Percentiles rank a stretch among this genome's conserved stretches.
Conservation (phyloP, 2,113 vertebrate genomes). For the Myrmecobius fasciatus region DNA sequence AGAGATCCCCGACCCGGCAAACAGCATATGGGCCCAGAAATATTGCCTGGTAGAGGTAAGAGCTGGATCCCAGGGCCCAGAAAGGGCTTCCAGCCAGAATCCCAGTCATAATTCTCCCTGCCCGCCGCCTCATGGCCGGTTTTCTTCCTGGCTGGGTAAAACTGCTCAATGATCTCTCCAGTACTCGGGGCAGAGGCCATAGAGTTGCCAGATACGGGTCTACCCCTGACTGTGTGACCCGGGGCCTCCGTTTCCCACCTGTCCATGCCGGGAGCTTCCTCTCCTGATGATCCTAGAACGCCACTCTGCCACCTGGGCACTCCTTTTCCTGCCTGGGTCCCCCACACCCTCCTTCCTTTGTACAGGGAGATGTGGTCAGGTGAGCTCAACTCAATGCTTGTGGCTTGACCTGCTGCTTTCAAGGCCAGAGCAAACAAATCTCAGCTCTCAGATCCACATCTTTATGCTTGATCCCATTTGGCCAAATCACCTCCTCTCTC, state of each 20-base stretch:
- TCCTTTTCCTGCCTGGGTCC: neutral
- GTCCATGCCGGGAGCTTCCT: neutral
- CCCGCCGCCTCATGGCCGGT: neutral
- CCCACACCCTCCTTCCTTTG: neutral
- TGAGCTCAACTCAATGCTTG: too few relatives aligned
- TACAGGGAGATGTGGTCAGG: neutral
- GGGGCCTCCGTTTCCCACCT: neutral
- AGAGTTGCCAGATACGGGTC: neutral
- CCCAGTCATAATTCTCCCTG: neutral
- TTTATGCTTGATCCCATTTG: too few relatives aligned
- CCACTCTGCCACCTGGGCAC: neutral
- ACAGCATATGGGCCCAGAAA: slow-evolving; percentile 82
- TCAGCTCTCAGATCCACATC: too few relatives aligned
- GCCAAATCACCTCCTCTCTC: too few relatives aligned
- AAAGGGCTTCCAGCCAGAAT: neutral
- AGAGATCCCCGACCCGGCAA: slow-evolving; percentile 85
- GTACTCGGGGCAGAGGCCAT: too few relatives aligned
- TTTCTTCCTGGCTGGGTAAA: neutral
- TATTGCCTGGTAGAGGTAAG: slow-evolving; percentile 74
- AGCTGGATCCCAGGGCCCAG: neutral
- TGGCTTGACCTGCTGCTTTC: too few relatives aligned
- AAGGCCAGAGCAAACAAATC: too few relatives aligned
- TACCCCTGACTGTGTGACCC: neutral
- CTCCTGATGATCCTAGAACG: neutral
- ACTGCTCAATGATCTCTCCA: neutral